These are phyloP conservation scores for Paramormyrops hopkinsi DNA, from an alignment of 2,797 vertebrate genomes.

Conservation along the genomic window DNA sequence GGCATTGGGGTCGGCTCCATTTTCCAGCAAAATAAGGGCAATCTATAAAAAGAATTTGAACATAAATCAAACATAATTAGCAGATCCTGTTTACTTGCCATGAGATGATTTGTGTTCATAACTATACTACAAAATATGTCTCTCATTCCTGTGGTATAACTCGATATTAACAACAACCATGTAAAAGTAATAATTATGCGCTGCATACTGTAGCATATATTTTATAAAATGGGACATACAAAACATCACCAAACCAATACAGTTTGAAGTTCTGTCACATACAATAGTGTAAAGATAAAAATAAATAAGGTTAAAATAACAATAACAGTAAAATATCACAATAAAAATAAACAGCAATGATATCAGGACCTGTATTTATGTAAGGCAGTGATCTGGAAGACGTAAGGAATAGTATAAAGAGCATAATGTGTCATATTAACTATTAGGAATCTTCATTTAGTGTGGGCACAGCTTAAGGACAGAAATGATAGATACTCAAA, in stretches of 20 bases:
- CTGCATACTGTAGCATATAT: background rate
- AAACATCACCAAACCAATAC: background rate
- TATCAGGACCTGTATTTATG: background rate
- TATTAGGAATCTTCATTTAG: background rate
- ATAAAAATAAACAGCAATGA: background rate
- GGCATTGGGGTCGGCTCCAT: conserved; percentile 80
- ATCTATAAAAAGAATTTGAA: conserved; percentile 62
- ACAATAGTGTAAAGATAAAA: background rate
- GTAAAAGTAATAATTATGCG: background rate
- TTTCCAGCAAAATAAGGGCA: conserved; percentile 80
- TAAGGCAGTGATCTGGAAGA: background rate
- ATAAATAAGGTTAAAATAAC: background rate
- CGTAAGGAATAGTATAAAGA: background rate
- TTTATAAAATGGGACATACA: background rate
- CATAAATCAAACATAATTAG: background rate
- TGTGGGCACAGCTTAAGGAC: background rate
- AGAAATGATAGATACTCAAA: background rate
- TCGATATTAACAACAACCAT: background rate
- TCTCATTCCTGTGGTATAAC: background rate
- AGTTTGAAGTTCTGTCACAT: background rate
- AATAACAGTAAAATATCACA: background rate
- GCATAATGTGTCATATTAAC: background rate
- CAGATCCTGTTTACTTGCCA: background rate
- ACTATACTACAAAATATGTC: background rate
- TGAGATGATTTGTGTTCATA: background rate